These are phyloP conservation scores for Thymelicus acteon DNA, from an alignment of 2,888 invertebrate species.

Conservation along the genomic window DNA sequence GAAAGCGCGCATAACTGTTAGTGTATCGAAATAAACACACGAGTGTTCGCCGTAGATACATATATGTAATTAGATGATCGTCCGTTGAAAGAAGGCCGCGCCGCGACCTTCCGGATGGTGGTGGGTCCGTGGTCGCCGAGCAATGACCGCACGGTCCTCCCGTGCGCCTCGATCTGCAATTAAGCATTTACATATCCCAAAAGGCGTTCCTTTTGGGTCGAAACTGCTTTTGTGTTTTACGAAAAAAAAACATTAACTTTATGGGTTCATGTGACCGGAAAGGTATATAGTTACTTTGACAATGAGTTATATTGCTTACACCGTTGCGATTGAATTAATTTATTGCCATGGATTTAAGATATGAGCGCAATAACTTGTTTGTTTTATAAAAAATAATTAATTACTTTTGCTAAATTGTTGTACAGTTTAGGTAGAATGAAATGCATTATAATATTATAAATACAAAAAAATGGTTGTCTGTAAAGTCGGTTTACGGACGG, in stretches of 20 bases:
- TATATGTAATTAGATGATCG: slow-evolving; percentile 57
- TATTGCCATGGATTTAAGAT: neutral
- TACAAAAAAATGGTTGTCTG: no score
- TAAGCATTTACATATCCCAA: slow-evolving; percentile 39
- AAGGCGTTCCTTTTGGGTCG: slow-evolving; percentile 21
- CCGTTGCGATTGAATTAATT: no score
- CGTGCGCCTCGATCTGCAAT: slow-evolving; percentile 39
- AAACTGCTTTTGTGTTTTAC: slow-evolving; percentile 11
- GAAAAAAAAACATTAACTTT: slow-evolving; percentile 18
- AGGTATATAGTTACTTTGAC: neutral
- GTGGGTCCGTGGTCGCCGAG: slow-evolving; percentile 62
- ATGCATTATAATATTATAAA: no score
- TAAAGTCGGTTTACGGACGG: no score
- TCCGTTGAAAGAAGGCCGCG: slow-evolving; percentile 79
- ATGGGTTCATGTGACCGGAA: slow-evolving; percentile 10
- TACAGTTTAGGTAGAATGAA: no score
- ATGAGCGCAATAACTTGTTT: neutral
- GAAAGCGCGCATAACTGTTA: slow-evolving; percentile 80
- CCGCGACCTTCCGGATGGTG: slow-evolving; percentile 79
- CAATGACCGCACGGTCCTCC: slow-evolving; percentile 40
- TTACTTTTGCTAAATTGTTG: no score
- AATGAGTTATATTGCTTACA: neutral
- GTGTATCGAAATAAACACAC: slow-evolving; percentile 75
- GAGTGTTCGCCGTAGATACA: slow-evolving; percentile 66
- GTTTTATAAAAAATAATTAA: no score